A percentile compares a stretch with the other conserved stretches of the same genome.
These are phyloP conservation scores for Phodopus roborovskii DNA, from an alignment of 2,113 vertebrate genomes.

Conservation along the genomic window DNA sequence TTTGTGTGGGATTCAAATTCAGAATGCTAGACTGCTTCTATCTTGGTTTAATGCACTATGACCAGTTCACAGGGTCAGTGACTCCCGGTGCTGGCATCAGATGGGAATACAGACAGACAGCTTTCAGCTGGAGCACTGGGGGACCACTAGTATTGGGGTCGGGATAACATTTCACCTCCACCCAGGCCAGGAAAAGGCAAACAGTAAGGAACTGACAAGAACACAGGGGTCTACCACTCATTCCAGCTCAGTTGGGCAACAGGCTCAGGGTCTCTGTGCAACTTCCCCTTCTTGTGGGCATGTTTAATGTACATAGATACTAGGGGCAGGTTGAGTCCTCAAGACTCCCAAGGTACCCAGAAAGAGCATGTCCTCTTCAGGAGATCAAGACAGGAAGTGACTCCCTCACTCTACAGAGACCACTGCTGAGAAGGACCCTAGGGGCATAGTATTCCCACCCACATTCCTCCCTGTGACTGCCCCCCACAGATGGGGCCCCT, in stretches of 20 bases:
- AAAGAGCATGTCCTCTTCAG: neutral
- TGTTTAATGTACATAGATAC: neutral
- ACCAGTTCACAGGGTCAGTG: neutral
- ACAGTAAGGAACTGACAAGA: no score
- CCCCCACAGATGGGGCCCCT: neutral
- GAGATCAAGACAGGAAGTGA: neutral
- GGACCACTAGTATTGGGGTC: no score
- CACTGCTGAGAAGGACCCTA: neutral
- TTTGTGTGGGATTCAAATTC: neutral
- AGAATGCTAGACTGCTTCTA: neutral
- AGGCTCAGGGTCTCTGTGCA: neutral
- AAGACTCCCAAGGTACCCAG: neutral
- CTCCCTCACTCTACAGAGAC: neutral
- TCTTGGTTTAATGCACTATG: neutral
- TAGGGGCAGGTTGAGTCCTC: neutral
- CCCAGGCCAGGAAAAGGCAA: neutral
- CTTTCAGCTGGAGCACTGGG: neutral
- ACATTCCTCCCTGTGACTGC: neutral
- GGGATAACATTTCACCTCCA: neutral
- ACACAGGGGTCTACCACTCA: neutral
- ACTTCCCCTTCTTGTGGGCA: neutral
- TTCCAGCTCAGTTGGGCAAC: neutral
- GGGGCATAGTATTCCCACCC: neutral
- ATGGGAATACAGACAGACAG: neutral
- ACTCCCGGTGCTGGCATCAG: neutral